Conservation (phyloP, 1,140 invertebrate genomes). For the Drusus annulatus region DNA sequence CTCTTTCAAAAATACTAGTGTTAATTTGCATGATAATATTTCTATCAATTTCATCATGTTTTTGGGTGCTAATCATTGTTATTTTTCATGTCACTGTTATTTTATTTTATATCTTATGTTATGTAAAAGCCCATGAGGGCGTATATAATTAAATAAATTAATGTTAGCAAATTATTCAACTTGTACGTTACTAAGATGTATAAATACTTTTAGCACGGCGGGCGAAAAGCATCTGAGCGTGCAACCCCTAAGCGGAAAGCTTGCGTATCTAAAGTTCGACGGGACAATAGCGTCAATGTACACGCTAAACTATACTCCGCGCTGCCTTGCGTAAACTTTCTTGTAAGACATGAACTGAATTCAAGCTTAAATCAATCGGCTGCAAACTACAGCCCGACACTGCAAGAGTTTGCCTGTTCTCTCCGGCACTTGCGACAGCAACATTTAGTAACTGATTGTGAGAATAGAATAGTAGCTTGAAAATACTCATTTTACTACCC, state of each 20-base stretch:
- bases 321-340: constrained; percentile 7
- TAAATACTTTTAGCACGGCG: background rate
- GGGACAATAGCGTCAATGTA: constrained; percentile 9
- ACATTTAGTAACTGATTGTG: no score
- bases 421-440: background rate
- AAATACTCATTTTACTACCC: no score
- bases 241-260: constrained; percentile 10
- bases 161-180: background rate
- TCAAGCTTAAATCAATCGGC: constrained; percentile 17
- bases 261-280: constrained; percentile 11
- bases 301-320: background rate
- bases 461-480: no score
- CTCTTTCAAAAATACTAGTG: no score
- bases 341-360: constrained; percentile 2
- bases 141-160: no score
- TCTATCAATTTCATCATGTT: no score
- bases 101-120: no score
- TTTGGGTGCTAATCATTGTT: no score
- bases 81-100: no score
- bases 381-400: background rate
- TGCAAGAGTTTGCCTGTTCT: background rate
- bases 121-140: no score
- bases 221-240: background rate
- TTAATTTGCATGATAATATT: no score
- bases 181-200: background rate